phyloP scores from a whole-genome alignment of 2,113 vertebrate genomes.

The Isichthys henryi region DNA sequence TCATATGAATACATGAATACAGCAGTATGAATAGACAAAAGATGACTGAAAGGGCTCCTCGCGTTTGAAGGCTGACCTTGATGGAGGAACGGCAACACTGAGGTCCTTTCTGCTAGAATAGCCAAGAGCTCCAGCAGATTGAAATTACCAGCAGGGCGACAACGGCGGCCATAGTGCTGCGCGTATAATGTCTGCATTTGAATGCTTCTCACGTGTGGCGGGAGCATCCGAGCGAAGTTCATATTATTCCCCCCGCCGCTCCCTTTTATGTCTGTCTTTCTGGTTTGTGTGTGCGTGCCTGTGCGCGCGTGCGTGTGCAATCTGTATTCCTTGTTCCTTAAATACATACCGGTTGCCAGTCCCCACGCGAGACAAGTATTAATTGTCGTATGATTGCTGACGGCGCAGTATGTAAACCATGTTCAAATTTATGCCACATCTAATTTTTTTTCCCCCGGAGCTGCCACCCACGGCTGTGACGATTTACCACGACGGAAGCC shows the following conservation, averaged over 20 bases:
- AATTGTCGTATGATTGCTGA: constrained; percentile 11
- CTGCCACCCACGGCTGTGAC: not conserved
- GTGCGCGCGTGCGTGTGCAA: not conserved
- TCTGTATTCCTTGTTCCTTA: not conserved
- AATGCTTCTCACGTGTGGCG: constrained; percentile 14
- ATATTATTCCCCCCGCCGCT: not conserved
- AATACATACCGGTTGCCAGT: not conserved
- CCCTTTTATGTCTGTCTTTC: not conserved
- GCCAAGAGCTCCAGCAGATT: constrained; percentile 7
- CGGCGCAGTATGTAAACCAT: not conserved
- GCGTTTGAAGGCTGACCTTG: constrained; percentile 61
- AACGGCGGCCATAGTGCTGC: not conserved
- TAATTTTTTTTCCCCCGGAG: not conserved
- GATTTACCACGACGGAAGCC: not conserved
- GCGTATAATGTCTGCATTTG: constrained; percentile 11
- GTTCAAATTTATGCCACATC: not conserved
- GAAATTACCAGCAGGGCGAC: constrained; percentile 11
- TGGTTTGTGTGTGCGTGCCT: not conserved
- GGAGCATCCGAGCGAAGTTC: not conserved
- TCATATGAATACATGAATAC: constrained; percentile 57
- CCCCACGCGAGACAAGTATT: not conserved
- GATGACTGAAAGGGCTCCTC: constrained; percentile 49
- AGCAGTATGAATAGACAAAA: constrained; percentile 66
- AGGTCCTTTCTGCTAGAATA: constrained; percentile 11
- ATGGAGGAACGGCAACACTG: constrained; percentile 43